A percentile compares a stretch with the other conserved stretches of the same genome.
These are phyloP conservation scores for Tortricodes alternella DNA, from an alignment of 2,888 invertebrate genomes.

Conservation along the genomic window DNA sequence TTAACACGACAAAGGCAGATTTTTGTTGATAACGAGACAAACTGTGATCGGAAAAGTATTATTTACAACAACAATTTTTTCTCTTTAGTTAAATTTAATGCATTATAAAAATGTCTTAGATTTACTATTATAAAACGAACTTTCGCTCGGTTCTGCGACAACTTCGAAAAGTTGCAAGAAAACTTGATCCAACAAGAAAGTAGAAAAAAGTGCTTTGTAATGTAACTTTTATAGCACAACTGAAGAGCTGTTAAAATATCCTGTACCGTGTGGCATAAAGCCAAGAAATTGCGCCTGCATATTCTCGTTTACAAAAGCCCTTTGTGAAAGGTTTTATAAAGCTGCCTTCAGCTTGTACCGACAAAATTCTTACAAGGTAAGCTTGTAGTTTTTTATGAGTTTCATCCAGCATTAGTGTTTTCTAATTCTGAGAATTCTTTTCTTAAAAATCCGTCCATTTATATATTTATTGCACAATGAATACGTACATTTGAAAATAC, in stretches of 20 bases:
- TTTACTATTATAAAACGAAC: not conserved
- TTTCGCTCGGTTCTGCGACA: not conserved
- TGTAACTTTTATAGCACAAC: not conserved
- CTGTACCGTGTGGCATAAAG: not conserved
- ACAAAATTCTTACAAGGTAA: not conserved
- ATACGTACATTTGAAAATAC: not conserved
- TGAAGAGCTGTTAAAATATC: not conserved
- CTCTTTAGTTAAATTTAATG: too few species aligned
- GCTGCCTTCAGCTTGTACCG: not conserved
- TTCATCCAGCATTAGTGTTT: not conserved
- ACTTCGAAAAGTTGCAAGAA: not conserved
- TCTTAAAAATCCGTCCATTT: too few species aligned
- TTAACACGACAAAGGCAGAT: too few species aligned
- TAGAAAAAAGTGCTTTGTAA: not conserved
- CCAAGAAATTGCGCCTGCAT: not conserved
- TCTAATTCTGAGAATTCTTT: too few species aligned
- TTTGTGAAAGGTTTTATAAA: not conserved
- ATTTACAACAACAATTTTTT: too few species aligned
- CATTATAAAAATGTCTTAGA: too few species aligned
- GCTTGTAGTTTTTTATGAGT: not conserved
- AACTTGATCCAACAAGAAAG: not conserved
- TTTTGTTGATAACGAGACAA: too few species aligned
- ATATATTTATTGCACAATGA: not conserved
- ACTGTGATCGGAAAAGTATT: too few species aligned
- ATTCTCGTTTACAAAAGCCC: not conserved